Evolutionary conservation across 2,888 invertebrate genomes (phyloP), one percentile per base, ranked within the genome.

Genomic region (Tenthredo scrophulariae): DNA sequence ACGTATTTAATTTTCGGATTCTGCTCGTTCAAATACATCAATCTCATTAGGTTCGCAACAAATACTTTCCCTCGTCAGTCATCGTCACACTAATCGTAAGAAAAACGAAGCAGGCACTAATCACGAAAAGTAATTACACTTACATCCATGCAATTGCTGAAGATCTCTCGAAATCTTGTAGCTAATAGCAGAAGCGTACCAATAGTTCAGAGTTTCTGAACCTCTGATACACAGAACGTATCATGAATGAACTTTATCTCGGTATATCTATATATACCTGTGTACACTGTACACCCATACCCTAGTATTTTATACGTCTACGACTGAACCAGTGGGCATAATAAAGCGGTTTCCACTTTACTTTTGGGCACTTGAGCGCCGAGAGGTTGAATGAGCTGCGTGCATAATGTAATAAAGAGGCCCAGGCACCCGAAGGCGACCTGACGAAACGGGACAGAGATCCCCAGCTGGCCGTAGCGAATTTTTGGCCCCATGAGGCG

Each of bases 381-480:
- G 87, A 86, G 88, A 87, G 87, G 85, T 85, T 85, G 85, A 87
- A 87, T 83, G 84, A 87, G 87, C 86, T 65, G 88, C 88, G 88
- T 89, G 90, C 86, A 90, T 90, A 90, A 91, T 89, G 88, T 85
- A 87, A 85, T 87, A 88, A 88, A 84, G 58, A 70, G 72, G 58
- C 65, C 40, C 82, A 72, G 70, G 82, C 84, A 82, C 84, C 82
- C 82, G 26, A 37, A 40, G 62, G 75, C 70, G 79, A 86, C 84
- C 84, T 80, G 67, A 84, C 84, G 83, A 37, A 70, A 84, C 54
- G 85, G 50, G 83, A 50, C 67, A 65, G 62, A 65, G 58, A 84
- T 87, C 86, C 89, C 87, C 93, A 93, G 93, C 93, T 93, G 93
- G 89, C 92, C 93, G 91, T 93, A 86, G 89, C 93, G 90, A 93